phyloP scores from a whole-genome alignment of 2,797 vertebrate species.

The Lagocephalus sceleratus region DNA sequence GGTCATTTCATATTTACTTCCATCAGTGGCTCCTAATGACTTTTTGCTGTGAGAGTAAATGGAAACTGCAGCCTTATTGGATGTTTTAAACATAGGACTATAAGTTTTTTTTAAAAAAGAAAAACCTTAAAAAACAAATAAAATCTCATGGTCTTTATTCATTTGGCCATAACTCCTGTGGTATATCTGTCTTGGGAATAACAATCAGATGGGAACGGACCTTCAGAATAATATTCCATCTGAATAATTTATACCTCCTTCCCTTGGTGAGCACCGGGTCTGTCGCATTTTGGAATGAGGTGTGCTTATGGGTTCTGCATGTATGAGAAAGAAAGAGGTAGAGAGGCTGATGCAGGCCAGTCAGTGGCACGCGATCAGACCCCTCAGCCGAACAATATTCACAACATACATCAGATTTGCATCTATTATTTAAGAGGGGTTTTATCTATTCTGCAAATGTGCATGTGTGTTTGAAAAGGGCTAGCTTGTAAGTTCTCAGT shows the following conservation, averaged over 20 bases:
- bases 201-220: constrained; percentile 61
- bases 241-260: constrained; percentile 75
- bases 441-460: constrained; percentile 71
- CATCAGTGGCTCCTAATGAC: constrained; percentile 23
- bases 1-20: constrained; percentile 46
- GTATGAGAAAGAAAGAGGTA: constrained; percentile 45
- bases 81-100: not conserved
- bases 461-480: constrained; percentile 54
- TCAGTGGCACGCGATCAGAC: constrained; percentile 66
- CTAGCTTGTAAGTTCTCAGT: constrained; percentile 30
- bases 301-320: constrained; percentile 59
- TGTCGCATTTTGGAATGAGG: constrained; percentile 66
- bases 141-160: constrained; percentile 30
- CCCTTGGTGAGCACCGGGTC: constrained; percentile 49
- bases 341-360: constrained; percentile 44
- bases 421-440: constrained; percentile 71
- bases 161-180: constrained; percentile 30
- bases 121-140: constrained; percentile 1
- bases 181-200: constrained; percentile 40
- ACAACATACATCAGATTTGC: constrained; percentile 72
- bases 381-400: constrained; percentile 69
- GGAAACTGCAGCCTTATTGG: too few relatives aligned
- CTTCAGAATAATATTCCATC: constrained; percentile 67
- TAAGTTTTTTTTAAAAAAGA: constrained; percentile 14
- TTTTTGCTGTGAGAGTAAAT: constrained; percentile 11